A percentile compares a stretch with the other conserved stretches of the same genome.
phyloP scores from a whole-genome alignment of 2,797 vertebrate genomes.

The Poecilia gillii region DNA sequence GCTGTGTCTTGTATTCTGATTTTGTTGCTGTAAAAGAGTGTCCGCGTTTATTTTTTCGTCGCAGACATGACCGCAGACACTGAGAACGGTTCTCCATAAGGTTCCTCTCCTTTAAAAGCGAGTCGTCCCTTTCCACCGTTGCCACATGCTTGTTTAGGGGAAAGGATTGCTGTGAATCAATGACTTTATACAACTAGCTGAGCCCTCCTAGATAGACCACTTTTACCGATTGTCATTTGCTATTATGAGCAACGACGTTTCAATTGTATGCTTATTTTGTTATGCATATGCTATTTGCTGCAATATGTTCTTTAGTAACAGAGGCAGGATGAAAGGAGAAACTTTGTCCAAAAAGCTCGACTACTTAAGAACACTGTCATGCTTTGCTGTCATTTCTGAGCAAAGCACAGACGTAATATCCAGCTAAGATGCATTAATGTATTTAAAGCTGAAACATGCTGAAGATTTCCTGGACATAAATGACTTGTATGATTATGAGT shows the following conservation, averaged over 20 bases:
- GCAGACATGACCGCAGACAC: not conserved
- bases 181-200: not conserved
- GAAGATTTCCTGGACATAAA: not conserved
- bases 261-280: not conserved
- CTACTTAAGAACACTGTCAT: not conserved
- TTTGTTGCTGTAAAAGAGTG: not conserved
- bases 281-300: not conserved
- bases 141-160: not conserved
- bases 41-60: not conserved
- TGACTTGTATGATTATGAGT: not conserved
- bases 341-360: not conserved
- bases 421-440: not conserved
- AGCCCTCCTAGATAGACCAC: not conserved
- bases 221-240: not conserved
- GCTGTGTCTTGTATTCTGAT: not conserved
- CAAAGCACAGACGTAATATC: not conserved
- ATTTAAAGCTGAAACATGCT: not conserved
- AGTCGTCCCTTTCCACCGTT: not conserved
- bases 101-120: not conserved
- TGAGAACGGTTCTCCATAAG: not conserved
- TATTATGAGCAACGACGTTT: not conserved
- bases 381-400: not conserved
- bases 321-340: not conserved
- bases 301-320: not conserved
- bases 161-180: not conserved